A percentile compares a stretch with the other conserved stretches of the same genome.
Evolutionary conservation across 2,797 vertebrate genomes (phyloP).

Genomic region (Phoebastria nigripes): DNA sequence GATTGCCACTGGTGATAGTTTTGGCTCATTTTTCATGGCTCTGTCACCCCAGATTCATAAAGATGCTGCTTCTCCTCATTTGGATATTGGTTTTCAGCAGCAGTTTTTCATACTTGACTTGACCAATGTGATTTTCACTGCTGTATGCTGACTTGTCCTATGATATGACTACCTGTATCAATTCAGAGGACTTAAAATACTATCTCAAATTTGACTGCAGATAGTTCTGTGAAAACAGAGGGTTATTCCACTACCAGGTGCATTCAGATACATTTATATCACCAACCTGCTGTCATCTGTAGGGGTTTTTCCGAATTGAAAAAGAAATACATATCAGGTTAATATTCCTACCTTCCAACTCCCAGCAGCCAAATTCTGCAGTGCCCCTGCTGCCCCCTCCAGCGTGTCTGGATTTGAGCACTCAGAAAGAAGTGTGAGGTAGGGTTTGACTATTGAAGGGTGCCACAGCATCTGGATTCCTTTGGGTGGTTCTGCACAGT

Average conservation of each 20-base stretch:
- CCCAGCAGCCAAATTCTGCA: conserved; percentile 98
- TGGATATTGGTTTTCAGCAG: not conserved
- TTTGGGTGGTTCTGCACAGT: conserved; percentile 93
- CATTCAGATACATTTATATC: not conserved
- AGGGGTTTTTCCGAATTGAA: not conserved
- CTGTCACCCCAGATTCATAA: not conserved
- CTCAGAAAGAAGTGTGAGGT: conserved; percentile 99
- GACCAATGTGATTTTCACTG: not conserved
- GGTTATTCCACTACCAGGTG: not conserved
- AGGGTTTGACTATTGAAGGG: conserved; percentile 99
- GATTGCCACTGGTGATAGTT: not conserved
- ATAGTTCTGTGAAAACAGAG: not conserved
- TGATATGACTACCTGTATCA: not conserved
- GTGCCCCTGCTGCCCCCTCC: conserved; percentile 95
- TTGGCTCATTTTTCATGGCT: not conserved
- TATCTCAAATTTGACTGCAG: not conserved
- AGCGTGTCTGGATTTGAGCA: conserved; percentile 98
- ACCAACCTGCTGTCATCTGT: not conserved
- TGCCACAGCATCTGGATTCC: conserved; percentile 99
- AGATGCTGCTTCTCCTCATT: not conserved
- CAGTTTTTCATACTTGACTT: not conserved
- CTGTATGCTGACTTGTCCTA: not conserved
- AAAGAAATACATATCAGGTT: not conserved
- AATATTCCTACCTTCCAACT: conserved; percentile 93
- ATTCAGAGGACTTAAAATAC: not conserved